phyloP scores from a whole-genome alignment of 2,113 vertebrate species.

The Carassius carassius region DNA sequence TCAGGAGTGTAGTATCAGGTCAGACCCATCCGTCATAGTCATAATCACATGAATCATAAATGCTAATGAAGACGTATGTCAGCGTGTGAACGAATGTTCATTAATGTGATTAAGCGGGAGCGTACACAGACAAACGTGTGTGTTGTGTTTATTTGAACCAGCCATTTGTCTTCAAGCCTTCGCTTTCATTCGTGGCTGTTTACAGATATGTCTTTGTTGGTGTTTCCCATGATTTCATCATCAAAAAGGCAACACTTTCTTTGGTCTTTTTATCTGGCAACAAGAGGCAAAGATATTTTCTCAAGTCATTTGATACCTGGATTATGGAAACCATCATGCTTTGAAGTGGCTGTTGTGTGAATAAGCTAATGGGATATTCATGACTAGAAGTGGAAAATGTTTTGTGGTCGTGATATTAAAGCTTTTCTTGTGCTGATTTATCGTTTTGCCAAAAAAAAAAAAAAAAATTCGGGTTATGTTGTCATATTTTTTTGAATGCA shows the following conservation, averaged over 20 bases:
- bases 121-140: neutral
- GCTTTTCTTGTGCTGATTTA: neutral
- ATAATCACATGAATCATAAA: constrained; percentile 32
- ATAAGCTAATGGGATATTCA: constrained; percentile 4
- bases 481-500: neutral
- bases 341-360: constrained; percentile 11
- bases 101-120: constrained; percentile 6
- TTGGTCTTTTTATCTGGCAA: constrained; percentile 31
- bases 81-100: neutral
- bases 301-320: constrained; percentile 3
- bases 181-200: neutral
- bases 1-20: constrained; percentile 3
- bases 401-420: neutral
- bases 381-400: neutral
- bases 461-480: neutral
- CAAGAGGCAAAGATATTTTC: neutral
- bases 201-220: constrained; percentile 31
- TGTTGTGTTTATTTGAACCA: constrained; percentile 4
- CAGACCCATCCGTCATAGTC: neutral
- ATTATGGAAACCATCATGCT: neutral
- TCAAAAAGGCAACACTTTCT: constrained; percentile 7
- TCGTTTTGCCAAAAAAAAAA: neutral
- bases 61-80: constrained; percentile 13
- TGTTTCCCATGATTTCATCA: constrained; percentile 41
- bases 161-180: neutral